A percentile compares a stretch with the other conserved stretches of the same genome.
Conservation (phyloP, 2,113 vertebrate genomes). For the Archilochus colubris region DNA sequence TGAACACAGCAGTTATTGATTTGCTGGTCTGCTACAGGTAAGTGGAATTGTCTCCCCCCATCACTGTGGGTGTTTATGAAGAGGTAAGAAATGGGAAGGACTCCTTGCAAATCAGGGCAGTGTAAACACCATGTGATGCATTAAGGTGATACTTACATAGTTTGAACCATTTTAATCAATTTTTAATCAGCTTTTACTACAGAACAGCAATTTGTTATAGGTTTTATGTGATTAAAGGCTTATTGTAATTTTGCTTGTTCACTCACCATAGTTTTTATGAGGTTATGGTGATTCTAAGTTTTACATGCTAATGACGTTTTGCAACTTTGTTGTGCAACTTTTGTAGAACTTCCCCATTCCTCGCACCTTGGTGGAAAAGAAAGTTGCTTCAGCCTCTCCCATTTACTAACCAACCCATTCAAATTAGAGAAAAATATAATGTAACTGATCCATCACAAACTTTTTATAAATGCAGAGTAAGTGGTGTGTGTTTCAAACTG, state of each 20-base stretch:
- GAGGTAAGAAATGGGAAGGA: neutral
- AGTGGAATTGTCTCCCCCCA: neutral
- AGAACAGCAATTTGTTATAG: conserved; percentile 40
- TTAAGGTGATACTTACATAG: neutral
- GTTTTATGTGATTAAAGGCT: conserved; percentile 7
- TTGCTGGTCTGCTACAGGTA: neutral
- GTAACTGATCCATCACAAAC: neutral
- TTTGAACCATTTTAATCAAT: conserved; percentile 34
- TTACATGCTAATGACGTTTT: conserved; percentile 14
- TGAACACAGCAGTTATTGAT: neutral
- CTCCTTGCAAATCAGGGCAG: neutral
- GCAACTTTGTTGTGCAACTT: neutral
- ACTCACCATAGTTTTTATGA: conserved; percentile 23
- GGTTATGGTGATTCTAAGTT: neutral
- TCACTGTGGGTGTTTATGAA: neutral
- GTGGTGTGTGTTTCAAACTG: neutral
- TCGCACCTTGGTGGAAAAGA: neutral
- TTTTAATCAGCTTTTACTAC: conserved; percentile 49
- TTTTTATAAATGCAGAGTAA: neutral
- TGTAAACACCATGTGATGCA: neutral
- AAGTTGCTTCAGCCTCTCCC: neutral
- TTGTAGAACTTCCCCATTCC: neutral
- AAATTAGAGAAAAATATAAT: neutral
- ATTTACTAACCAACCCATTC: conserved; percentile 7
- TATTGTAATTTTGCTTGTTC: conserved; percentile 12